Base-by-base conservation (phyloP, 1,140 invertebrate genomes). In the Diabrotica undecimpunctata region DNA sequence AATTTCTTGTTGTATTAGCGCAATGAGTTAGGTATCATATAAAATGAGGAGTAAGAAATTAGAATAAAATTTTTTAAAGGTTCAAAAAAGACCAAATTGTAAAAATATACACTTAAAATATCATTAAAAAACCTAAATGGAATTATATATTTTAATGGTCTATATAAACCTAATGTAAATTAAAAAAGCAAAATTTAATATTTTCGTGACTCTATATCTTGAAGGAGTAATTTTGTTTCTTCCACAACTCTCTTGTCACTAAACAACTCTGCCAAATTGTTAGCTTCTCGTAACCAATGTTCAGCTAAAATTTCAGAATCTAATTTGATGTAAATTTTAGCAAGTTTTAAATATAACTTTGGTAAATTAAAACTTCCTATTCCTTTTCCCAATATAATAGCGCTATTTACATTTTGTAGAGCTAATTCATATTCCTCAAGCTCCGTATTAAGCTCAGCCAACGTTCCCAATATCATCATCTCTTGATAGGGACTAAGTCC, bases 321-420 rank as follows among this genome's bases (percentile, higher is more conserved):
- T 65, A 77, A 70, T 64, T 73, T 73, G 9, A 72, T 64, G 62
- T 77, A 78, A 51, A 79, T 77, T 54, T 70, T 69, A 5, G 74
- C 77, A 12, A 76, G 61, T 62, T 77, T 77, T 25, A 76, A 61
- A 62, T 77, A 76, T 61, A 74, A 78, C 53, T 67, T 69, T n/a
- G 78, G 74, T 59, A 78, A 62, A 63, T 79, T 77, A 7, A 70
- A 66, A 68, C 76, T 78, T 12, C 72, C 72, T 11, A 77, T 77
- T 14, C 73, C 72, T 66, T 77, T 77, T 0, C 74, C 74, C 36
- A 79, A 54, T 37, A 77, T 61, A 36, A 78, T 72, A 7, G 76
- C 77, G 62, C 75, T 74, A 53, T 72, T 66, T 58, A 78, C 75
- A 56, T 75, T 77, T 62, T 72, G 55, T 8, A 77, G 61, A 10